Percentiles rank a stretch among this genome's conserved stretches.
phyloP scores from a whole-genome alignment of 92 coral and sea anemone species.

The Epizoanthus scotinus region DNA sequence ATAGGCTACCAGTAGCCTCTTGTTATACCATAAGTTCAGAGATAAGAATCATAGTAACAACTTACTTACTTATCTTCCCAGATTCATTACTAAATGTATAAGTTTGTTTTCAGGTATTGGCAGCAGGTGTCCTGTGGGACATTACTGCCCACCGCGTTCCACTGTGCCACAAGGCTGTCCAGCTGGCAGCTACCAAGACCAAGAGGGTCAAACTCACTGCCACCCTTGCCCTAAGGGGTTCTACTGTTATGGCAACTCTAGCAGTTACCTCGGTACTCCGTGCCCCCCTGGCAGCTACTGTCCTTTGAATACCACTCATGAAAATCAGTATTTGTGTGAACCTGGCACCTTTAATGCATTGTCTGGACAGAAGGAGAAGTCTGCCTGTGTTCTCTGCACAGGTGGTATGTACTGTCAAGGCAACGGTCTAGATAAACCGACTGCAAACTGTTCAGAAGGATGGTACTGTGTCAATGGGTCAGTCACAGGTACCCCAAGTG shows the following conservation, averaged over 20 bases:
- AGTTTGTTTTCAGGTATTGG: constrained; percentile 68
- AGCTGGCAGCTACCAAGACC: constrained; percentile 88
- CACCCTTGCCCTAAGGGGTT: constrained; percentile 82
- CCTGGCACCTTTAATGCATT: constrained; percentile 84
- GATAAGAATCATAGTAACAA: too few relatives aligned
- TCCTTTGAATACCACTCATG: constrained; percentile 78
- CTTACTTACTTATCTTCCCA: too few relatives aligned
- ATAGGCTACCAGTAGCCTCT: too few relatives aligned
- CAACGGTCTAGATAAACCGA: constrained; percentile 74
- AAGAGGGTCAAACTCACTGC: constrained; percentile 74
- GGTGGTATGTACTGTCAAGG: constrained; percentile 95
- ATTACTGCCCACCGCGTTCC: constrained; percentile 77
- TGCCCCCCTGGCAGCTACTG: constrained; percentile 95
- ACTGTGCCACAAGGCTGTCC: constrained; percentile 83
- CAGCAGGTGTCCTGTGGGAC: constrained; percentile 84
- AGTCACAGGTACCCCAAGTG: constrained; percentile 70
- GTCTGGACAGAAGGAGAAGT: constrained; percentile 61
- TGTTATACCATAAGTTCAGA: too few relatives aligned
- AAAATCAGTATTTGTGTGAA: constrained; percentile 60
- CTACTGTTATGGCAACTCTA: constrained; percentile 72
- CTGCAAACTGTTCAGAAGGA: constrained; percentile 86
- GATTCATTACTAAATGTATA: background rate
- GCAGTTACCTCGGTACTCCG: constrained; percentile 60
- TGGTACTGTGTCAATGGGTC: constrained; percentile 98
- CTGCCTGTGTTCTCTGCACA: constrained; percentile 79